phyloP scores from a whole-genome alignment of 2,888 invertebrate genomes.

The Drosophila diplacantha region DNA sequence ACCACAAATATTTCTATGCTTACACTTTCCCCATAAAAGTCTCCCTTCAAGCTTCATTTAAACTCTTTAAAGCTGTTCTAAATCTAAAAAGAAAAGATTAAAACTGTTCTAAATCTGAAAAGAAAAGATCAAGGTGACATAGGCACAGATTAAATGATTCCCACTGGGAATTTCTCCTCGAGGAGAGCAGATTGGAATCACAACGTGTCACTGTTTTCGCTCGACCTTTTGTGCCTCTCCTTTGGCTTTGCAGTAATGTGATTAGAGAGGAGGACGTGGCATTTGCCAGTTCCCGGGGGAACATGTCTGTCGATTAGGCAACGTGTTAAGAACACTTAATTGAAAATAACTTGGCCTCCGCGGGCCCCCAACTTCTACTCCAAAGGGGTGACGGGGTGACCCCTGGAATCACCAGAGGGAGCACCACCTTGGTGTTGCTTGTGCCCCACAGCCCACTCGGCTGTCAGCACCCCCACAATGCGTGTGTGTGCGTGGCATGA shows the following conservation, averaged over 20 bases:
- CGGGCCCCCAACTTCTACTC: conserved; percentile 7
- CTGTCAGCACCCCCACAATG: conserved; percentile 24
- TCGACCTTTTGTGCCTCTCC: conserved; percentile 31
- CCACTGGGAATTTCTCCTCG: conserved; percentile 4
- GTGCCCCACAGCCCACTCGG: not conserved
- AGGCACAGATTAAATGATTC: not conserved
- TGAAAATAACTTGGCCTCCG: conserved; percentile 42
- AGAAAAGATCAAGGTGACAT: not conserved
- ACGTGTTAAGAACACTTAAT: conserved; percentile 43
- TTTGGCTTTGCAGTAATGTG: conserved; percentile 32
- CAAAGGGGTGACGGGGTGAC: conserved; percentile 15
- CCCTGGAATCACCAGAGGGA: not conserved
- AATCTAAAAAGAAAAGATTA: not conserved
- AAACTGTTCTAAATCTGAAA: not conserved
- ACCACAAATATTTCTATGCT: not conserved
- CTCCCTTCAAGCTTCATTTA: not conserved
- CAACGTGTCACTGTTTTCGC: conserved; percentile 23
- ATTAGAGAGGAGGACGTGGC: conserved; percentile 22
- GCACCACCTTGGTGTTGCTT: not conserved
- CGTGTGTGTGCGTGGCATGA: conserved; percentile 28
- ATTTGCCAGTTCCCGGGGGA: conserved; percentile 22
- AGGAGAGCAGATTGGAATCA: conserved; percentile 17
- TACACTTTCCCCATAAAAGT: no score
- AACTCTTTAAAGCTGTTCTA: not conserved
- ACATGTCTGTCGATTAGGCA: conserved; percentile 39